Conservation (phyloP, 37 sponge, comb jelly and placozoan species). For the Halichondria panicea region DNA sequence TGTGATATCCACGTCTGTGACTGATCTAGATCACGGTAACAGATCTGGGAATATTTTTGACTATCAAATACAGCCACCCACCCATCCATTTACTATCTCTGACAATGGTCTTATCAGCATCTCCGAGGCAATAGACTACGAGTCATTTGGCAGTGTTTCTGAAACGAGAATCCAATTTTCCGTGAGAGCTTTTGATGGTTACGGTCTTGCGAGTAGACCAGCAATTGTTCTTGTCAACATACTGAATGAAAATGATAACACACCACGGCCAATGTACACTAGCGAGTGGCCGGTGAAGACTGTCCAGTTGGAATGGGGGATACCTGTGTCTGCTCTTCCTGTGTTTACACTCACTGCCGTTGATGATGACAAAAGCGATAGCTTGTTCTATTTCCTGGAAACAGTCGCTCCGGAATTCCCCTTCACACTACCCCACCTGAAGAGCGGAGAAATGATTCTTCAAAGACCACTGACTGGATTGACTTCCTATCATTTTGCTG, state of each 20-base stretch:
- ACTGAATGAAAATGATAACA: slow-evolving; percentile 64
- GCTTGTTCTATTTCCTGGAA: slow-evolving; percentile 14
- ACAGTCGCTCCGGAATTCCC: slow-evolving; percentile 4
- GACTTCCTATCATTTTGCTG: slow-evolving; percentile 33
- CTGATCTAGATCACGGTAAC: slow-evolving; percentile 62
- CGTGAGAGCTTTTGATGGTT: slow-evolving; percentile 53
- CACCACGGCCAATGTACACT: slow-evolving; percentile 24
- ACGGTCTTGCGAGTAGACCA: slow-evolving; percentile 30
- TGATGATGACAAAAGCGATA: slow-evolving; percentile 46
- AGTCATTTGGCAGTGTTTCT: slow-evolving; percentile 16
- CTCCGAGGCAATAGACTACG: slow-evolving; percentile 46
- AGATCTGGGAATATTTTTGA: slow-evolving; percentile 26
- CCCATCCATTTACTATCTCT: slow-evolving; percentile 44
- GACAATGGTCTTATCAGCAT: slow-evolving; percentile 35
- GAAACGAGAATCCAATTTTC: slow-evolving; percentile 27
- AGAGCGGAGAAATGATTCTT: slow-evolving; percentile 37
- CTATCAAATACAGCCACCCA: slow-evolving; percentile 14
- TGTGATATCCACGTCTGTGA: slow-evolving; percentile 34
- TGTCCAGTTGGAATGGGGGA: slow-evolving; percentile 59
- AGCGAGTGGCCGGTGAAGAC: slow-evolving; percentile 53
- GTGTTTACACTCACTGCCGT: slow-evolving; percentile 32
- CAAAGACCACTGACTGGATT: slow-evolving; percentile 22
- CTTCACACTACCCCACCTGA: slow-evolving; percentile 40
- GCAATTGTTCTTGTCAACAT: slow-evolving; percentile 34
- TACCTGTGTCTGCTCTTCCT: slow-evolving; percentile 31